Evolutionary conservation across 2,113 vertebrate species (phyloP).

Genomic region (Mustela nigripes): DNA sequence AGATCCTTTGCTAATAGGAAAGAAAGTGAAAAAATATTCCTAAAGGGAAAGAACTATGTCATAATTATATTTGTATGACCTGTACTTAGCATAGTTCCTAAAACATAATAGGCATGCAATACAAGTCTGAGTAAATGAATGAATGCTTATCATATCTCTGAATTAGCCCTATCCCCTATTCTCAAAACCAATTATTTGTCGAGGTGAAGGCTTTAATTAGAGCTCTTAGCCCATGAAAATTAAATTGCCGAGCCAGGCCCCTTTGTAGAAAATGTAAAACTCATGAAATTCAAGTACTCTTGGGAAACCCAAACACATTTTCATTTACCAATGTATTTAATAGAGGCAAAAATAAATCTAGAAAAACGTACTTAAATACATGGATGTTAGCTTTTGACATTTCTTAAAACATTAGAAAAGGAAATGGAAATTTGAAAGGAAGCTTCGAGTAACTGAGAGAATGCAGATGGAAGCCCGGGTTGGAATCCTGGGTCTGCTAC

Average conservation of each 20-base stretch:
- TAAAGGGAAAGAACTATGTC: neutral
- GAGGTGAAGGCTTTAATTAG: slow-evolving; percentile 73
- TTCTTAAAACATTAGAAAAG: slow-evolving; percentile 41
- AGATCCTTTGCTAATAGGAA: slow-evolving; percentile 29
- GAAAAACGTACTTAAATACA: slow-evolving; percentile 49
- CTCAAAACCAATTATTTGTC: slow-evolving; percentile 77
- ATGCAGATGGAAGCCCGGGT: neutral
- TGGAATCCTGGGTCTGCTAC: neutral
- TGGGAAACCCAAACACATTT: slow-evolving; percentile 67
- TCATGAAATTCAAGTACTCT: slow-evolving; percentile 63
- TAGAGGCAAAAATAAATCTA: slow-evolving; percentile 31
- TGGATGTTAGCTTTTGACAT: slow-evolving; percentile 42
- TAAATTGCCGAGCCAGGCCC: slow-evolving; percentile 67
- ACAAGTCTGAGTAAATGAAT: slow-evolving; percentile 54
- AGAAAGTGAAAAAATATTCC: neutral
- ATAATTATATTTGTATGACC: slow-evolving; percentile 2
- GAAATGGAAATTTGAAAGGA: neutral
- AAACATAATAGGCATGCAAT: slow-evolving; percentile 1
- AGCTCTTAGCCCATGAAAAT: slow-evolving; percentile 75
- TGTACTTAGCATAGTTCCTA: neutral
- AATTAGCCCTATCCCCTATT: slow-evolving; percentile 62
- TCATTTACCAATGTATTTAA: slow-evolving; percentile 57
- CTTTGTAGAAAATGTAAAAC: slow-evolving; percentile 63
- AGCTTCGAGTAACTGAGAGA: neutral
- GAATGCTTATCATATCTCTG: slow-evolving; percentile 60